Evolutionary conservation across 2,888 invertebrate species (phyloP).

Genomic region (Tipula vernalis): DNA sequence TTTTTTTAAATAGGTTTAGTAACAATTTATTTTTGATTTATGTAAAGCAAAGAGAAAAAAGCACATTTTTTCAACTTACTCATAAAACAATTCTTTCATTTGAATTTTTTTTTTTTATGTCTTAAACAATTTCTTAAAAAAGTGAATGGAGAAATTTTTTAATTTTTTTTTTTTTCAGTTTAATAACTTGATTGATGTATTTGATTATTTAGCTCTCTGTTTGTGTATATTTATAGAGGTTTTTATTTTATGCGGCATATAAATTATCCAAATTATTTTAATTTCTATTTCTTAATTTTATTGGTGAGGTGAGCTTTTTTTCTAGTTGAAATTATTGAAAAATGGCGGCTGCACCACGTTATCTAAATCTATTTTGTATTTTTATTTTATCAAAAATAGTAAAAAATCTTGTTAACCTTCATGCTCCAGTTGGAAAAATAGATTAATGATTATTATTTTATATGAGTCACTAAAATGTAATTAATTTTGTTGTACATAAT

Average conservation of each 20-base stretch:
- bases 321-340: neutral
- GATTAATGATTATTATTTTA: neutral
- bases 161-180: neutral
- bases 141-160: neutral
- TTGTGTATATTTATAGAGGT: neutral
- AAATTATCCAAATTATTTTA: neutral
- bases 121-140: neutral
- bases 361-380: neutral
- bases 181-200: conserved; percentile 4
- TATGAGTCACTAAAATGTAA: neutral
- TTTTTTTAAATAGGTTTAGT: neutral
- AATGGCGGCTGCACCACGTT: neutral
- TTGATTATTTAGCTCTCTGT: neutral
- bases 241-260: neutral
- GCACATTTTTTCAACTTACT: neutral
- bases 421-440: neutral
- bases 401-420: neutral
- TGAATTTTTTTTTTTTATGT: neutral
- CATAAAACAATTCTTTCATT: neutral
- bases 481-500: neutral
- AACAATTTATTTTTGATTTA: neutral
- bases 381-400: neutral
- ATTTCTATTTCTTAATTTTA: neutral
- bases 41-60: neutral
- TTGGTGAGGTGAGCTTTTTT: neutral